Evolutionary conservation across 2,888 invertebrate genomes (phyloP), one percentile per base, ranked within the genome.

Genomic region (Athalia cordata): DNA sequence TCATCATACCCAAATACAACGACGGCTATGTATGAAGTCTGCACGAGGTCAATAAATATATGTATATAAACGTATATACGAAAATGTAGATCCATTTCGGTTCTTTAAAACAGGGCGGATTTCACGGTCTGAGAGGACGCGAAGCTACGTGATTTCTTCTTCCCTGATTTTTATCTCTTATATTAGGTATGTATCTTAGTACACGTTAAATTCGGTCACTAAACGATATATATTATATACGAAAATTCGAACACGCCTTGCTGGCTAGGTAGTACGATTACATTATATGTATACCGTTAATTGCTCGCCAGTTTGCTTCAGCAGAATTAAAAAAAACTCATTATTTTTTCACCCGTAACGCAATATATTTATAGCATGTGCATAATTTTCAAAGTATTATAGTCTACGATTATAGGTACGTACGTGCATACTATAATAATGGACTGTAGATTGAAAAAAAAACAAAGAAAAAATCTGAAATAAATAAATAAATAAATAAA

Each of bases 51-150:
- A 29, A 2, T 29, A 29, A 29, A 29, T 29, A 29, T 29, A 29
- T 29, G 29, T 29, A 0, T 29, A 50, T 6, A 66, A 49, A 50
- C 6, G 15, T 13, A 66, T 5, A 65, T 4, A 47, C 7, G 13
- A 49, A 1, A 13, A 50, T 67, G 5, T 55, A 55, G 55, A n/a
- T 55, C 9, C 15, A 50, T 50, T 50, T n/a, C 8, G 1, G 49
- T 8, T 67, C 50, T 15, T 67, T 67, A 47, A 67, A 67, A 67
- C 67, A 50, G 67, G 15, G 49, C 67, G 50, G 15, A 67, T 67
- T 67, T 67, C 67, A 67, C 67, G 67, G 67, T 67, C 67, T 50
- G 11, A 67, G 67, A 50, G 45, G 13, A 67, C 67, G 67, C 50
- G 67, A 67, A 45, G 29, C 29, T 29, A 29, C 29, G 13, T 50